phyloP scores from a whole-genome alignment of 1,140 invertebrate species.

The Drosophila trapezifrons region DNA sequence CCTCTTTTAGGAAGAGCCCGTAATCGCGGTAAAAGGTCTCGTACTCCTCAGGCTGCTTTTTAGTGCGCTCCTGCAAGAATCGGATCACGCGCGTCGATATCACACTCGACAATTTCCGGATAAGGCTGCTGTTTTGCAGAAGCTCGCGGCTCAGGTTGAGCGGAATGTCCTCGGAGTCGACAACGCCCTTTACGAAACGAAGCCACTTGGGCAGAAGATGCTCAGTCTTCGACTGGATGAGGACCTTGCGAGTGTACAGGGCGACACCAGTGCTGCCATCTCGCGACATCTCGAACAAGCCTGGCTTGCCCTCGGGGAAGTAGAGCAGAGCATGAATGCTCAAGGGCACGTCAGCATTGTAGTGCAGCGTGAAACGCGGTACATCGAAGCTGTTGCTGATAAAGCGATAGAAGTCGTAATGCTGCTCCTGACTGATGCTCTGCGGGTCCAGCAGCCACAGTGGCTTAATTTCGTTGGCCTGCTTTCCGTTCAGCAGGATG shows the following conservation, averaged over 20 bases:
- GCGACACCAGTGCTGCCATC: conserved; percentile 93
- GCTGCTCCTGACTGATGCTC: conserved; percentile 92
- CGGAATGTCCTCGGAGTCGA: conserved; percentile 99
- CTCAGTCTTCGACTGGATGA: conserved; percentile 96
- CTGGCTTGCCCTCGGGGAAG: conserved; percentile 95
- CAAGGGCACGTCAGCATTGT: conserved; percentile 94
- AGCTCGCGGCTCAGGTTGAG: conserved; percentile 98
- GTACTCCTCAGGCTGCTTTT: conserved; percentile 93
- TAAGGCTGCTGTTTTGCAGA: conserved; percentile 96
- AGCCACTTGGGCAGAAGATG: conserved; percentile 97
- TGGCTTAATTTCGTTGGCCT: conserved; percentile 94
- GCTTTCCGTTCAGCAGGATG: conserved; percentile 95
- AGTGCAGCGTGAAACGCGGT: conserved; percentile 93
- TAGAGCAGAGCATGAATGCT: conserved; percentile 96
- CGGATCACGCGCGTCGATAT: conserved; percentile 93
- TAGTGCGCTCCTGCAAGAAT: conserved; percentile 93
- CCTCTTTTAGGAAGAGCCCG: conserved; percentile 97
- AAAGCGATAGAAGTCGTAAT: conserved; percentile 96
- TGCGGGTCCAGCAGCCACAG: conserved; percentile 97
- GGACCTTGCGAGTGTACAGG: conserved; percentile 94
- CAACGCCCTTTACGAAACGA: conserved; percentile 97
- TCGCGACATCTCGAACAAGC: conserved; percentile 94
- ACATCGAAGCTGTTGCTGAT: conserved; percentile 93
- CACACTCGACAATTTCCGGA: conserved; percentile 93
- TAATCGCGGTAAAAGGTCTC: conserved; percentile 96